Percentiles rank a stretch among this genome's conserved stretches.
These are phyloP conservation scores for Rhinolophus sinicus DNA, from an alignment of 2,113 vertebrate genomes.

Conservation along the genomic window DNA sequence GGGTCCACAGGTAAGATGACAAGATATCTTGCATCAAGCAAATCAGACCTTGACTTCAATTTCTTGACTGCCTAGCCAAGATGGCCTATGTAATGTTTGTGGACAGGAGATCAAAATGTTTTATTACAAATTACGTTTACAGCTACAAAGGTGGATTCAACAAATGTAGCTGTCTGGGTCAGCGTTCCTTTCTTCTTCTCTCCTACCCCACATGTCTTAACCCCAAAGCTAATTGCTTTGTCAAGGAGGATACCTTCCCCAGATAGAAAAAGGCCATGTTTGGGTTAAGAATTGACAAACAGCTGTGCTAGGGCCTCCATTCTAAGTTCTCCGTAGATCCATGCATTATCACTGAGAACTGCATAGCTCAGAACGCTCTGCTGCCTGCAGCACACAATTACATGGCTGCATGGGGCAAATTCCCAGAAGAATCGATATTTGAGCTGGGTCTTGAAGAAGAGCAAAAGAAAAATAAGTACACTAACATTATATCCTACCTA, in stretches of 20 bases:
- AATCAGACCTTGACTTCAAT: conserved; percentile 12
- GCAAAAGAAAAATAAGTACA: not conserved
- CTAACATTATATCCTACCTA: not conserved
- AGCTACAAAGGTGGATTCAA: not conserved
- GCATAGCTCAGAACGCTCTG: not conserved
- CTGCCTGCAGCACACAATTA: not conserved
- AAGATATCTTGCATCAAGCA: conserved; percentile 4
- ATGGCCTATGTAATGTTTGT: not conserved
- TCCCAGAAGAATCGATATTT: not conserved
- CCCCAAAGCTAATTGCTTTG: not conserved
- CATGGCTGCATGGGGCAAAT: not conserved
- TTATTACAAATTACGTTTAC: not conserved
- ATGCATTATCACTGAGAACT: not conserved
- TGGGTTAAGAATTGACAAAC: not conserved
- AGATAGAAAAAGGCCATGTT: not conserved
- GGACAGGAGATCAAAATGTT: not conserved
- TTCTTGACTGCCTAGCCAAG: not conserved
- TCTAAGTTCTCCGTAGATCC: not conserved
- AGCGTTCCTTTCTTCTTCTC: not conserved
- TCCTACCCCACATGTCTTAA: not conserved
- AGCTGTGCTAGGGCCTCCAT: not conserved
- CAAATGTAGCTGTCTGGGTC: not conserved
- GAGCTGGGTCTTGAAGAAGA: not conserved
- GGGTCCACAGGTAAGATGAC: not conserved
- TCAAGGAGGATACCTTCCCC: not conserved